A percentile compares a stretch with the other conserved stretches of the same genome.
Conservation (phyloP, 2,888 invertebrate species). For the Polyommatus iphigenia region DNA sequence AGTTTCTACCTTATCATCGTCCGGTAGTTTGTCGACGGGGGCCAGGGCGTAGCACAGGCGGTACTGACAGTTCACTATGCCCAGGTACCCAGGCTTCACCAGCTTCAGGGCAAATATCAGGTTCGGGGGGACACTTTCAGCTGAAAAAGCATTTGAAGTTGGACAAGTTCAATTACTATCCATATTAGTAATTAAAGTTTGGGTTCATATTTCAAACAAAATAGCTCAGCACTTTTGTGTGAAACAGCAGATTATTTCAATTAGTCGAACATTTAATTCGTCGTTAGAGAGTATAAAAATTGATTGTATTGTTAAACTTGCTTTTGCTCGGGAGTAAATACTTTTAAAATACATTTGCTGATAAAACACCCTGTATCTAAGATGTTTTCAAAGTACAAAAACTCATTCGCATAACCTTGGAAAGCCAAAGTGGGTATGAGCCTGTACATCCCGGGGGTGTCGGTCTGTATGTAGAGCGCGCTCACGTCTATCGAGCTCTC, state of each 20-base stretch:
- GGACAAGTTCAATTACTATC: too few relatives aligned
- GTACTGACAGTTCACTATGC: constrained; percentile 56
- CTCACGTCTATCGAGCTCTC: constrained; percentile 58
- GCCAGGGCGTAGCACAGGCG: constrained; percentile 56
- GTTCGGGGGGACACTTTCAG: constrained; percentile 34
- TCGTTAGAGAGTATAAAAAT: too few relatives aligned
- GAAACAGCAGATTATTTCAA: too few relatives aligned
- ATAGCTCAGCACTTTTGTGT: too few relatives aligned
- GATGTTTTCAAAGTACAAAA: too few relatives aligned
- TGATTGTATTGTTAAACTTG: too few relatives aligned
- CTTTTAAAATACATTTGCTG: too few relatives aligned
- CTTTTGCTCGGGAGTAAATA: too few relatives aligned
- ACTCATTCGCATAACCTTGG: constrained; percentile 45
- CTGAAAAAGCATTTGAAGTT: constrained; percentile 33
- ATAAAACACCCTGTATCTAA: too few relatives aligned
- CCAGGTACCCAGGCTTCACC: constrained; percentile 56
- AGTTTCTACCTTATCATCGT: constrained; percentile 47
- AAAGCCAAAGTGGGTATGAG: constrained; percentile 53
- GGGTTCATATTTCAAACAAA: too few relatives aligned
- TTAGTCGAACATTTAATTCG: too few relatives aligned
- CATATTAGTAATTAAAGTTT: too few relatives aligned
- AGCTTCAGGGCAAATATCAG: constrained; percentile 53
- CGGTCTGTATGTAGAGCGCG: constrained; percentile 52
- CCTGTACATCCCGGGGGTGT: constrained; percentile 50
- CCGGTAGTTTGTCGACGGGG: constrained; percentile 54